phyloP scores from a whole-genome alignment of 2,113 vertebrate genomes.

The Ascaphus truei region DNA sequence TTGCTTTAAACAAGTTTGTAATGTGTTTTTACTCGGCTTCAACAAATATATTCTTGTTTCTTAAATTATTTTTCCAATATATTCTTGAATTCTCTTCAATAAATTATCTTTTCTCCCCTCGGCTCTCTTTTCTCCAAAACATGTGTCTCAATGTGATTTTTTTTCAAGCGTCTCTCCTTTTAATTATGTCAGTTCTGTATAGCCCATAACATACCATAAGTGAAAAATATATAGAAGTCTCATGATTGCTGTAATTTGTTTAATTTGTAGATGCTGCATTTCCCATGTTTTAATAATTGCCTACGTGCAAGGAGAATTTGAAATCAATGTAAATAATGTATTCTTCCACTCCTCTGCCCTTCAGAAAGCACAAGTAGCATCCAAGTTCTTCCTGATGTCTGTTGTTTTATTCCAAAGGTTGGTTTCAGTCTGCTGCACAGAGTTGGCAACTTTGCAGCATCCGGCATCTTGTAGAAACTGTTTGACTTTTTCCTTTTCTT shows the following conservation, averaged over 20 bases:
- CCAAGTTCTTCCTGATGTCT: background rate
- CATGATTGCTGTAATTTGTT: constrained; percentile 39
- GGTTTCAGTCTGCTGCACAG: background rate
- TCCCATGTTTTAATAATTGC: constrained; percentile 41
- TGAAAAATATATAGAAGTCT: too few species aligned
- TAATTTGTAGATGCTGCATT: constrained; percentile 46
- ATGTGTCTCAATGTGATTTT: too few species aligned
- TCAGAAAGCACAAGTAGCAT: background rate
- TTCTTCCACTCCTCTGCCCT: background rate
- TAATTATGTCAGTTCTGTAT: too few species aligned
- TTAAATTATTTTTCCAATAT: too few species aligned
- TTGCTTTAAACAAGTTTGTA: too few species aligned
- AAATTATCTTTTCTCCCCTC: too few species aligned
- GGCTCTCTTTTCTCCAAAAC: too few species aligned
- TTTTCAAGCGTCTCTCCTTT: too few species aligned
- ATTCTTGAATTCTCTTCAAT: too few species aligned
- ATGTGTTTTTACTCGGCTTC: too few species aligned
- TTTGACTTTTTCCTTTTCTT: background rate
- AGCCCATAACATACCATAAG: too few species aligned
- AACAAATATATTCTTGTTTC: too few species aligned
- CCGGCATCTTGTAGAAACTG: background rate
- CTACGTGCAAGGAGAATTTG: constrained; percentile 15
- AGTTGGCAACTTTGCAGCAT: background rate
- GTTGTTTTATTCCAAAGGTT: background rate
- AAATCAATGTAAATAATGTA: constrained; percentile 13